Conservation (phyloP, 2,797 vertebrate species). For the Sarcophilus harrisii region DNA sequence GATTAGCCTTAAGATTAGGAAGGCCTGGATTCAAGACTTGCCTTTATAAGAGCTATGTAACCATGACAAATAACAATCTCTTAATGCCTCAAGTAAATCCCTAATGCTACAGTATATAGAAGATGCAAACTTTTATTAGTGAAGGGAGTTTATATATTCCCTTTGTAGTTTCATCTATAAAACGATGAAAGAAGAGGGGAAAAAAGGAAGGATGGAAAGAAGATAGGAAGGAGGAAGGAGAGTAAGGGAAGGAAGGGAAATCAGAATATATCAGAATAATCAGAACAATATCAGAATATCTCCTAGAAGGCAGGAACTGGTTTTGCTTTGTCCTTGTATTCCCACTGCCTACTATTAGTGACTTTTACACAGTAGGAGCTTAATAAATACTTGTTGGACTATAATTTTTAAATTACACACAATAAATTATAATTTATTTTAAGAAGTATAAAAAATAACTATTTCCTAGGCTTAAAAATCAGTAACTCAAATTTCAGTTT, state of each 20-base stretch:
- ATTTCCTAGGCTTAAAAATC: conserved; percentile 40
- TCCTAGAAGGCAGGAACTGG: neutral
- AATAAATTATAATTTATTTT: conserved; percentile 19
- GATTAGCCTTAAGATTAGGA: neutral
- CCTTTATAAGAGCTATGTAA: neutral
- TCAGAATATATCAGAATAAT: neutral
- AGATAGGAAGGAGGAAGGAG: neutral
- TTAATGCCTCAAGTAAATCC: neutral
- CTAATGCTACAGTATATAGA: neutral
- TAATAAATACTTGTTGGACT: neutral
- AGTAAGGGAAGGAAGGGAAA: neutral
- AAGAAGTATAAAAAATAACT: conserved; percentile 54
- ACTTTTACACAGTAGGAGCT: neutral
- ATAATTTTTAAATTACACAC: conserved; percentile 46
- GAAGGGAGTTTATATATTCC: neutral
- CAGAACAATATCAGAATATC: neutral
- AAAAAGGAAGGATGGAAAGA: neutral
- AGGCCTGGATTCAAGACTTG: neutral
- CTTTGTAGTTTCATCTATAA: neutral
- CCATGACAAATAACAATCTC: neutral
- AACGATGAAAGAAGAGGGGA: neutral
- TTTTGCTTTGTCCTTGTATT: neutral
- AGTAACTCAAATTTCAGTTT: conserved; percentile 39
- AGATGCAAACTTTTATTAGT: neutral
- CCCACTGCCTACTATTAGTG: neutral